phyloP scores from a whole-genome alignment of 2,113 vertebrate species.

The Bagarius yarrelli region DNA sequence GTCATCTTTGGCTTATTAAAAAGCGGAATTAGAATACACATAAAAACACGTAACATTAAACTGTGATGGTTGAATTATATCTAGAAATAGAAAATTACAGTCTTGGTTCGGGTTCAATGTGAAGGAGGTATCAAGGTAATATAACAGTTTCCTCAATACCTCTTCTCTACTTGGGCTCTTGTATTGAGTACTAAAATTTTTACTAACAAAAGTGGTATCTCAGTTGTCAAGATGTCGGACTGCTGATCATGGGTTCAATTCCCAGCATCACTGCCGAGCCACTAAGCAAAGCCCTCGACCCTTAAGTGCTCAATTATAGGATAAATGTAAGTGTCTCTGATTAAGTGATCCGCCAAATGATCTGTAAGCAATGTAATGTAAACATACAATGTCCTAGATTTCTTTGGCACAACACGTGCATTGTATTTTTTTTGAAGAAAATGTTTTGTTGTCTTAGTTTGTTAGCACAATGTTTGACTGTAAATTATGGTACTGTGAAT shows the following conservation, averaged over 20 bases:
- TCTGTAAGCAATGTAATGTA: neutral
- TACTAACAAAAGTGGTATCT: no score
- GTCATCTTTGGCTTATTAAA: neutral
- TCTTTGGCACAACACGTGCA: neutral
- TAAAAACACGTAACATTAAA: slow-evolving; percentile 34
- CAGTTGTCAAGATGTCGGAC: no score
- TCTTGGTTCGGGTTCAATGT: neutral
- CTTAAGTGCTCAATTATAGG: no score
- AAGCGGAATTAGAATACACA: neutral
- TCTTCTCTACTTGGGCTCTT: no score
- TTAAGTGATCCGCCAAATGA: no score
- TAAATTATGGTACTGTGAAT: neutral
- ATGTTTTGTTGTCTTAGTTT: neutral
- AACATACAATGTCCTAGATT: neutral
- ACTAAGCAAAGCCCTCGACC: no score
- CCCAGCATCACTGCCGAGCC: no score
- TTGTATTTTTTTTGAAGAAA: neutral
- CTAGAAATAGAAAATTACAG: neutral
- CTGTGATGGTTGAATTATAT: neutral
- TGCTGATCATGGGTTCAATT: no score
- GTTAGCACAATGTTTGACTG: neutral
- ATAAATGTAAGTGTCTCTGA: no score
- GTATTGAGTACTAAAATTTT: no score
- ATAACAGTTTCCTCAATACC: no score
- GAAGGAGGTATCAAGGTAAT: neutral